Evolutionary conservation across 2,113 vertebrate species (phyloP).

Genomic region (Sterrhoptilus dennistouni): DNA sequence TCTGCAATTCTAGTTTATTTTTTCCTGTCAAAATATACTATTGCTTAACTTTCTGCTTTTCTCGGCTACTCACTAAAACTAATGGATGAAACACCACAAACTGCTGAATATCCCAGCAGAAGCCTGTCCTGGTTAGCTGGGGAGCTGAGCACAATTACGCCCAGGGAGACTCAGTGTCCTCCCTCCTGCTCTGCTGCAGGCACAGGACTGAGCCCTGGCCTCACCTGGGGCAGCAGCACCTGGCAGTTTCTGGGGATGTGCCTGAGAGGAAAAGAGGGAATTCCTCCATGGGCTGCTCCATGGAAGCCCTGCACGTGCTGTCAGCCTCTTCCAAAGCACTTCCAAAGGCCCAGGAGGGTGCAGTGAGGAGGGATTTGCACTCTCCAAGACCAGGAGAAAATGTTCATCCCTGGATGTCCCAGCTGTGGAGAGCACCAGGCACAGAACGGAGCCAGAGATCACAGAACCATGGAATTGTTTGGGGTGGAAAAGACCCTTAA

Average conservation of each 20-base stretch:
- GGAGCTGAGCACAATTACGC: neutral
- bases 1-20: neutral
- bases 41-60: neutral
- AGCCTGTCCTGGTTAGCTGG: neutral
- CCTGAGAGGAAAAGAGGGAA: neutral
- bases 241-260: rapidly evolving
- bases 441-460: neutral
- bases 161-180: neutral
- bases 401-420: rapidly evolving
- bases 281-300: neutral
- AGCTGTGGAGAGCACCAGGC: neutral
- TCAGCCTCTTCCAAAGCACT: neutral
- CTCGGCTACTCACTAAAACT: neutral
- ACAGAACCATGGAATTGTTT: rapidly evolving
- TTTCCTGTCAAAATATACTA: neutral
- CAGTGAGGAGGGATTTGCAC: neutral
- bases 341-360: neutral
- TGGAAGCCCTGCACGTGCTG: rapidly evolving
- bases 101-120: neutral
- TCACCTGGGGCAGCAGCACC: neutral
- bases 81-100: neutral
- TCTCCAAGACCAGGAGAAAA: neutral
- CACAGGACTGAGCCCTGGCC: neutral
- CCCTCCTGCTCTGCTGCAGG: neutral
- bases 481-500: neutral